phyloP scores from a whole-genome alignment of 2,888 invertebrate genomes.

The Atrina japonica region DNA sequence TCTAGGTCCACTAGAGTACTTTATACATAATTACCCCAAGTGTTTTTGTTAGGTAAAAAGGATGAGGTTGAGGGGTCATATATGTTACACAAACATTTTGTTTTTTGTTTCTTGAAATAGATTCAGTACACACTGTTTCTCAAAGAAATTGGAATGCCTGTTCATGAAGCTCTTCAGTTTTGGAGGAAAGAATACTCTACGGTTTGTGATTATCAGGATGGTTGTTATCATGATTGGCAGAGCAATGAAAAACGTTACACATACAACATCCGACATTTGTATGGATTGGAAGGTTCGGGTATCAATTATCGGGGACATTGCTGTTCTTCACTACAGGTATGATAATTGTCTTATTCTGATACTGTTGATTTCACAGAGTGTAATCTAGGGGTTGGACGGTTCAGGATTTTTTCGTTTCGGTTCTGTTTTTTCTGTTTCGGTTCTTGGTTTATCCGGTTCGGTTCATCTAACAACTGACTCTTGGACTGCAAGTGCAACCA shows the following conservation, averaged over 20 bases:
- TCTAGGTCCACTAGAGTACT: not conserved
- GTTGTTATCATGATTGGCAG: conserved; percentile 86
- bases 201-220: conserved; percentile 74
- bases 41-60: not conserved
- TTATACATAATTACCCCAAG: not conserved
- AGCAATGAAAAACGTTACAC: conserved; percentile 85
- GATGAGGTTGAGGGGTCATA: not conserved
- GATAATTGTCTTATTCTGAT: too few species aligned
- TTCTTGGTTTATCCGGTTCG: too few species aligned
- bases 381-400: too few species aligned
- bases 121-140: conserved; percentile 86
- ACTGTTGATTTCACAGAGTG: too few species aligned
- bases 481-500: too few species aligned
- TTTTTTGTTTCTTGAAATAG: conserved; percentile 54
- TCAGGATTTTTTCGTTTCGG: too few species aligned
- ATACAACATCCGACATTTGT: conserved; percentile 87
- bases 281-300: conserved; percentile 87
- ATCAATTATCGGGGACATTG: conserved; percentile 85
- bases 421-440: too few species aligned
- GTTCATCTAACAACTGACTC: too few species aligned
- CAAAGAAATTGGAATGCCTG: conserved; percentile 87
- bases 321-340: conserved; percentile 85
- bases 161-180: conserved; percentile 85
- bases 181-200: conserved; percentile 86
- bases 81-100: not conserved